Evolutionary conservation across 2,113 vertebrate species (phyloP).

Genomic region (Beaufortia kweichowensis): DNA sequence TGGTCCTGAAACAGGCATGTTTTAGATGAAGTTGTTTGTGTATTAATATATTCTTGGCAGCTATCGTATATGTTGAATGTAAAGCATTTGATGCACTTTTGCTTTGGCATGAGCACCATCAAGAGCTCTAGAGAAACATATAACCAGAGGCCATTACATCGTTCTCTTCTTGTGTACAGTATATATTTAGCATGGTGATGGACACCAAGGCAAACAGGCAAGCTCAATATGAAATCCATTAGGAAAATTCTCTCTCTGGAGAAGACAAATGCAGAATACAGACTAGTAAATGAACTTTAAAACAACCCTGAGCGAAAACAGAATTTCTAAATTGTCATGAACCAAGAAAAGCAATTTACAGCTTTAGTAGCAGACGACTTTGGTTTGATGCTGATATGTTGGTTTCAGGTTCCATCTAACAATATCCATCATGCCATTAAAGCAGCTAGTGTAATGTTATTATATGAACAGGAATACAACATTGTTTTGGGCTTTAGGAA

Average conservation of each 20-base stretch:
- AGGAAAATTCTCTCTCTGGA: not conserved
- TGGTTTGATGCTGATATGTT: not conserved
- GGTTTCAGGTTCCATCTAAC: not conserved
- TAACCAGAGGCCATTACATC: not conserved
- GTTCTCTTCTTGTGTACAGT: not conserved
- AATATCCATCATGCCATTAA: not conserved
- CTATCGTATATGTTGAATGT: not conserved
- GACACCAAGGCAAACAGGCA: not conserved
- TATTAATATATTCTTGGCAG: not conserved
- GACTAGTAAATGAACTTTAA: not conserved
- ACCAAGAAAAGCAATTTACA: not conserved
- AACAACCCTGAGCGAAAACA: not conserved
- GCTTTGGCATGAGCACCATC: conserved; percentile 20
- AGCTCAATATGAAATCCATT: conserved; percentile 24
- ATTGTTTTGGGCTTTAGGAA: conserved; percentile 3
- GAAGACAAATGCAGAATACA: not conserved
- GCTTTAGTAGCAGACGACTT: not conserved
- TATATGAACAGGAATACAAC: too few species aligned
- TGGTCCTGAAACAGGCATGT: not conserved
- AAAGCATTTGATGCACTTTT: conserved; percentile 3
- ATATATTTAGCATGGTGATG: conserved; percentile 18
- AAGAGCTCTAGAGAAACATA: not conserved
- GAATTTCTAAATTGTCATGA: not conserved
- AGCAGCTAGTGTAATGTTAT: not conserved
- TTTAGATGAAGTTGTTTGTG: not conserved